A percentile compares a stretch with the other conserved stretches of the same genome.
Evolutionary conservation across 2,113 vertebrate species (phyloP).

Genomic region (Petroica traversi): DNA sequence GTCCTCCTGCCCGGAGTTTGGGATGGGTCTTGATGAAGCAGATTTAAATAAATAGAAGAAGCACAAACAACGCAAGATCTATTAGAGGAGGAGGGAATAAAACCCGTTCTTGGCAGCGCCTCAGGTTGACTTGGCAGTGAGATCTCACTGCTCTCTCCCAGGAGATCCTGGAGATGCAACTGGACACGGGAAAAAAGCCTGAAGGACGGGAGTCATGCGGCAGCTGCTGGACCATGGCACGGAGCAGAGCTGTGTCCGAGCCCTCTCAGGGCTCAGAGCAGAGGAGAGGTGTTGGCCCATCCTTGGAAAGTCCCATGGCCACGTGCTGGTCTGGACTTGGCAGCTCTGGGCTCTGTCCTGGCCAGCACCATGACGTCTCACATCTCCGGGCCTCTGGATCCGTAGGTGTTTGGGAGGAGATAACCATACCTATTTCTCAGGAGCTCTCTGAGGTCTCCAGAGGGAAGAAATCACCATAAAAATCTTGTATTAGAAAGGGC

Average conservation of each 20-base stretch:
- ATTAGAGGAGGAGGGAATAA: background rate
- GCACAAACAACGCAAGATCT: background rate
- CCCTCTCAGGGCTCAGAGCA: background rate
- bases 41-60: background rate
- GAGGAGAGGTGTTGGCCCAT: background rate
- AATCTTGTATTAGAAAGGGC: background rate
- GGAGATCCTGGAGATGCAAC: background rate
- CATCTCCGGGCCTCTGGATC: background rate
- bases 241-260: background rate
- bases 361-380: background rate
- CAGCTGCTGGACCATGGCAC: background rate
- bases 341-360: background rate
- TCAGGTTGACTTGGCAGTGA: background rate
- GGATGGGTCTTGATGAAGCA: conserved; percentile 41
- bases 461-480: background rate
- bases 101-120: background rate
- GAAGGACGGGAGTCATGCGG: rapidly evolving
- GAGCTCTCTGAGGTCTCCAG: background rate
- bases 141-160: background rate
- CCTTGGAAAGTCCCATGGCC: background rate
- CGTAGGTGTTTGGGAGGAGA: background rate
- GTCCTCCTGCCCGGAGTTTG: conserved; percentile 19
- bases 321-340: background rate
- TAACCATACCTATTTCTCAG: background rate
- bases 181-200: background rate